Evolutionary conservation across 2,888 invertebrate genomes (phyloP).

Genomic region (Baccha elongata): DNA sequence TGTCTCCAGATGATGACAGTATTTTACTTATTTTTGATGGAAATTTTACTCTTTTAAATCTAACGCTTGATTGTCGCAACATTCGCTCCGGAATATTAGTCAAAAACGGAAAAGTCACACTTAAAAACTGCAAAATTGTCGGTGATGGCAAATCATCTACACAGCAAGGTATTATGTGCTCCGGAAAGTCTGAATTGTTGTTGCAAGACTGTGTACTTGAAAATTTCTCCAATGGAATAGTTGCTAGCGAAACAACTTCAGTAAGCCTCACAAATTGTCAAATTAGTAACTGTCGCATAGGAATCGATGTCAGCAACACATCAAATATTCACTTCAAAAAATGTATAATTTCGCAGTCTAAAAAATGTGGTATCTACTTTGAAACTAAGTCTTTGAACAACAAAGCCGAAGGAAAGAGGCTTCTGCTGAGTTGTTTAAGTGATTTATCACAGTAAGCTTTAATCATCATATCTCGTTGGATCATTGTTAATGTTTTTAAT

Average conservation of each 20-base stretch:
- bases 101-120: conserved; percentile 82
- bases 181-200: conserved; percentile 80
- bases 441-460: conserved; percentile 73
- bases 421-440: conserved; percentile 45
- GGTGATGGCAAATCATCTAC: conserved; percentile 83
- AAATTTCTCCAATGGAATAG: conserved; percentile 84
- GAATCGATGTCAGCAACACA: conserved; percentile 77
- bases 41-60: conserved; percentile 83
- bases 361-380: conserved; percentile 83
- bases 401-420: conserved; percentile 73
- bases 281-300: conserved; percentile 79
- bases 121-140: conserved; percentile 83
- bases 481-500: not conserved
- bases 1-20: conserved; percentile 83
- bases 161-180: conserved; percentile 84
- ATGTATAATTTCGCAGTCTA: conserved; percentile 82
- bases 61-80: conserved; percentile 83
- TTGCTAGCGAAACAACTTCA: conserved; percentile 81
- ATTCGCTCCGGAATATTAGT: conserved; percentile 84
- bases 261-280: conserved; percentile 78
- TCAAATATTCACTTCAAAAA: conserved; percentile 82
- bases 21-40: conserved; percentile 84
- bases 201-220: conserved; percentile 83
- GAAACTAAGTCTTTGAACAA: conserved; percentile 80
- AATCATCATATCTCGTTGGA: not conserved